phyloP scores from a whole-genome alignment of 2,113 vertebrate species.

The Lampris megalopsis region DNA sequence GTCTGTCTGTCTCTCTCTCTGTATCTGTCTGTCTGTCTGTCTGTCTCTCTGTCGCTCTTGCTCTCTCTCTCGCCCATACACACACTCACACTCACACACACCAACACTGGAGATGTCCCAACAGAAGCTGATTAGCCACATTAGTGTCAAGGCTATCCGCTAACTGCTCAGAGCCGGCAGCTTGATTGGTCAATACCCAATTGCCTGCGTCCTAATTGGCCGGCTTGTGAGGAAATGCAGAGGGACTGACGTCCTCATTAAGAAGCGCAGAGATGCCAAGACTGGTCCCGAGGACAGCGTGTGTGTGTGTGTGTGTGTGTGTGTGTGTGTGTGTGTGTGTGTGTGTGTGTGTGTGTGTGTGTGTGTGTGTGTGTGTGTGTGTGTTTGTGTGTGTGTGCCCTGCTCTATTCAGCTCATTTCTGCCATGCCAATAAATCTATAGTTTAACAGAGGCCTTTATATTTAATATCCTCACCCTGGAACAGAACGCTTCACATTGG shows the following conservation, averaged over 20 bases:
- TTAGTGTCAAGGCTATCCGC: slow-evolving; percentile 49
- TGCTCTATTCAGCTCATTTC: slow-evolving; percentile 41
- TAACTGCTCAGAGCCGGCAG: slow-evolving; percentile 47
- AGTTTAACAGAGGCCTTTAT: slow-evolving; percentile 44
- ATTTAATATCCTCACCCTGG: slow-evolving; percentile 49
- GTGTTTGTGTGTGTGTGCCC: not conserved
- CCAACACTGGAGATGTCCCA: slow-evolving; percentile 6
- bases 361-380: not conserved
- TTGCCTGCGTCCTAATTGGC: slow-evolving; percentile 64
- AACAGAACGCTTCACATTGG: slow-evolving; percentile 30
- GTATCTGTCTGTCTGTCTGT: too few species aligned
- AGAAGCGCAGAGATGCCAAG: slow-evolving; percentile 55
- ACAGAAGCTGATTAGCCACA: slow-evolving; percentile 44
- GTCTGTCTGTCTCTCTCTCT: too few species aligned
- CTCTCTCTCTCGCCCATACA: not conserved
- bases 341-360: not conserved
- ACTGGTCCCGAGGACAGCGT: slow-evolving; percentile 36
- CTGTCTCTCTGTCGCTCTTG: too few species aligned
- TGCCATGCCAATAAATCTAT: slow-evolving; percentile 52
- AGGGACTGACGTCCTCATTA: slow-evolving; percentile 66
- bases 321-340: slow-evolving; percentile 16
- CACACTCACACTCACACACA: slow-evolving; percentile 9
- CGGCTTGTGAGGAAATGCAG: slow-evolving; percentile 46
- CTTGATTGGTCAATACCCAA: slow-evolving; percentile 71
- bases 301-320: slow-evolving; percentile 4